A percentile compares a stretch with the other conserved stretches of the same genome.
Evolutionary conservation across 2,113 vertebrate species (phyloP).

Genomic region (Coturnix japonica): DNA sequence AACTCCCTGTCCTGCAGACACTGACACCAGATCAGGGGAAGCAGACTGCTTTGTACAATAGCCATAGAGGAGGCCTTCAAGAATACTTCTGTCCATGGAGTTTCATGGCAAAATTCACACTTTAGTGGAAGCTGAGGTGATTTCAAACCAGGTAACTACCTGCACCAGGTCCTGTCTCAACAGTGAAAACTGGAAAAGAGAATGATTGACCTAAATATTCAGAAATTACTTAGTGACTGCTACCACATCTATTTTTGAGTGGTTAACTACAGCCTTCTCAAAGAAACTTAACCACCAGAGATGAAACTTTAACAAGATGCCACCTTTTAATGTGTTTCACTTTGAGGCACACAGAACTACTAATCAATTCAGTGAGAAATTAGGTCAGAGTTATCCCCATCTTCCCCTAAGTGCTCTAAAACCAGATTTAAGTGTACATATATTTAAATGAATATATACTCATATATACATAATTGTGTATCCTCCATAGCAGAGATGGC

Average conservation of each 20-base stretch:
- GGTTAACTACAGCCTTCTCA: background rate
- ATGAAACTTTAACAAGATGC: conserved; percentile 4
- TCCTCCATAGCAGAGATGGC: background rate
- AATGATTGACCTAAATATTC: conserved; percentile 46
- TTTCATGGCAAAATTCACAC: background rate
- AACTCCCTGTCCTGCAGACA: background rate
- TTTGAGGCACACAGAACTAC: background rate
- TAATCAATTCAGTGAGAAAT: conserved; percentile 29
- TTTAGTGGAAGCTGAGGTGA: background rate
- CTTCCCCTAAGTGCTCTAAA: conserved; percentile 48
- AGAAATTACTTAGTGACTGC: conserved; percentile 14
- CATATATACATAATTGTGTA: background rate
- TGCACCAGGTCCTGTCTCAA: background rate
- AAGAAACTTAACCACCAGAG: conserved; percentile 49
- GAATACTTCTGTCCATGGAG: background rate
- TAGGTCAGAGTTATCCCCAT: conserved; percentile 56
- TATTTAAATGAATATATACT: background rate
- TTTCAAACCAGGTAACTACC: background rate
- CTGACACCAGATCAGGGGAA: background rate
- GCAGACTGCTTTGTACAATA: background rate
- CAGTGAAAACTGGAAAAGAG: background rate
- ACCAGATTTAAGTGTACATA: background rate
- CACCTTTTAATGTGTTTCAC: conserved; percentile 35
- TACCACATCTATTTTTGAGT: conserved; percentile 35
- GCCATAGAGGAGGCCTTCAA: background rate